A percentile compares a stretch with the other conserved stretches of the same genome.
Evolutionary conservation across 2,113 vertebrate species (phyloP).

Genomic region (Grammomys dolichurus): DNA sequence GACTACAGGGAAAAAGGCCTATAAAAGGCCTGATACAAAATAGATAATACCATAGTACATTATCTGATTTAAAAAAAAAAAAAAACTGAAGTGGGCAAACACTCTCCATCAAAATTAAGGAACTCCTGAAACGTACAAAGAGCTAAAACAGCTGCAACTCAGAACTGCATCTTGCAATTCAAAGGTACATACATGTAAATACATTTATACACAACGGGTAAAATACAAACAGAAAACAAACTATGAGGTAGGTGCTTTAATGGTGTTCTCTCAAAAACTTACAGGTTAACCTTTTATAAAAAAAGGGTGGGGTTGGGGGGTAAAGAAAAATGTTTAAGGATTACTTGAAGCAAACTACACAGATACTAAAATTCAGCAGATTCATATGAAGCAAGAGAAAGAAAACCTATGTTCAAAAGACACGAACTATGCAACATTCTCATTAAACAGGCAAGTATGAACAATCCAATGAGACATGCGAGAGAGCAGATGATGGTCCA

Average conservation of each 20-base stretch:
- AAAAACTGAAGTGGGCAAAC: conserved; percentile 54
- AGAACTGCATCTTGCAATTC: conserved; percentile 80
- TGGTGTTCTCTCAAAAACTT: conserved; percentile 97
- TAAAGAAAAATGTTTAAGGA: conserved; percentile 90
- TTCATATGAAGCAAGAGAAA: conserved; percentile 97
- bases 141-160: conserved; percentile 76
- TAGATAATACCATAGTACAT: conserved; percentile 46
- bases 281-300: conserved; percentile 93
- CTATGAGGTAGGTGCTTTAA: conserved; percentile 86
- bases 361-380: conserved; percentile 98
- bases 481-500: conserved; percentile 98
- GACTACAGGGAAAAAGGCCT: conserved; percentile 48
- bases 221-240: conserved; percentile 82
- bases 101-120: conserved; percentile 72
- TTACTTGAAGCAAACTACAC: conserved; percentile 99
- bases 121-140: conserved; percentile 69
- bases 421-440: conserved; percentile 99
- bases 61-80: conserved; percentile 48
- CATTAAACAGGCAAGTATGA: conserved; percentile 99
- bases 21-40: conserved; percentile 60
- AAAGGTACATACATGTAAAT: conserved; percentile 81
- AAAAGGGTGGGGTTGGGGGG: conserved; percentile 84
- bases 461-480: conserved; percentile 99
- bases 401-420: conserved; percentile 98
- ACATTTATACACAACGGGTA: conserved; percentile 79